phyloP scores from a whole-genome alignment of 2,797 vertebrate species.

The Lithobates pipiens region DNA sequence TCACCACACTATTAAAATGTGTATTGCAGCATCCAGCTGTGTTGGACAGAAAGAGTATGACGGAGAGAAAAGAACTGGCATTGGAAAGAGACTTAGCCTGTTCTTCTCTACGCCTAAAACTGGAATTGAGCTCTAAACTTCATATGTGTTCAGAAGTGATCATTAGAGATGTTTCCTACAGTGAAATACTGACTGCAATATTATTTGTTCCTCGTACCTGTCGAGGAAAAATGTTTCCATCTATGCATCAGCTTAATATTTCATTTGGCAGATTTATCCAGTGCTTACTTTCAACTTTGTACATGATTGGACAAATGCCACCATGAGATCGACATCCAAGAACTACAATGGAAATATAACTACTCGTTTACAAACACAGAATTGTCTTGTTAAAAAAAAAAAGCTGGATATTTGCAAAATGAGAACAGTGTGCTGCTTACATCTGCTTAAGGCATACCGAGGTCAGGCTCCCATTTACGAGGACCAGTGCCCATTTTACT shows the following conservation, averaged over 20 bases:
- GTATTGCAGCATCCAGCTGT: not conserved
- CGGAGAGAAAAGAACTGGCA: not conserved
- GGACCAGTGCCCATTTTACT: not conserved
- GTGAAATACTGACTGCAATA: not conserved
- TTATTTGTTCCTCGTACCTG: constrained; percentile 5
- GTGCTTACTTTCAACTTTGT: constrained; percentile 50
- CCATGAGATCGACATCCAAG: constrained; percentile 35
- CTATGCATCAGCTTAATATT: constrained; percentile 20
- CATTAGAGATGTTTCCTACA: not conserved
- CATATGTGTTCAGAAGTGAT: not conserved
- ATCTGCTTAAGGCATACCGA: constrained; percentile 51
- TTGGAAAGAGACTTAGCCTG: not conserved
- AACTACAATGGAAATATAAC: constrained; percentile 55
- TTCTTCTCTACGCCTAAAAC: not conserved
- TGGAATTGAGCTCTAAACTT: not conserved
- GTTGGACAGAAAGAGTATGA: not conserved
- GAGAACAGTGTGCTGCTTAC: constrained; percentile 20
- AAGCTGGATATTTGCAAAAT: constrained; percentile 52
- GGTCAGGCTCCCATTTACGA: constrained; percentile 27
- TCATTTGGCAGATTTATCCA: constrained; percentile 34
- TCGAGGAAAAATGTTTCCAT: not conserved
- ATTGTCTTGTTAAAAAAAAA: constrained; percentile 54
- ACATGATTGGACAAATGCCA: constrained; percentile 58
- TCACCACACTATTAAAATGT: not conserved
- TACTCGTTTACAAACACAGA: constrained; percentile 50